Percentiles rank a stretch among this genome's conserved stretches.
These are phyloP conservation scores for Meda fulgida DNA, from an alignment of 2,797 vertebrate genomes.

Conservation along the genomic window DNA sequence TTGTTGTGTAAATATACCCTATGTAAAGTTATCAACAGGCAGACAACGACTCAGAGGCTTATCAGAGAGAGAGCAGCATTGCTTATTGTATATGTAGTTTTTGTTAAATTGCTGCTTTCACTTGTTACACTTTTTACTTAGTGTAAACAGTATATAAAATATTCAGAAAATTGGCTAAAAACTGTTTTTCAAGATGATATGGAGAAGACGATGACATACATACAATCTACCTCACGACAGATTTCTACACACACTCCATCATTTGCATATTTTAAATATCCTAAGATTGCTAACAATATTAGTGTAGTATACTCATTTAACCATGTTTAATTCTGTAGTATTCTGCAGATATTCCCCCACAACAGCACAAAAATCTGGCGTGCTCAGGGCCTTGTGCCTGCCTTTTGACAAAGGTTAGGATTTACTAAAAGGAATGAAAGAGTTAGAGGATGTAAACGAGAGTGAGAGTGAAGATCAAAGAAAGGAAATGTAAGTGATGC, in stretches of 20 bases:
- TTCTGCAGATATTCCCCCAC: neutral
- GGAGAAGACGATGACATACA: neutral
- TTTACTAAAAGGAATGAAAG: neutral
- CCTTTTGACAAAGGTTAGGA: neutral
- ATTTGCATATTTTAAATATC: neutral
- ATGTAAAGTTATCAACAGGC: neutral
- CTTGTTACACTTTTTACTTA: neutral
- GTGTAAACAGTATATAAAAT: neutral
- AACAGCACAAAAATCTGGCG: neutral
- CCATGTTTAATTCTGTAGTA: neutral
- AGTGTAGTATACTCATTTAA: neutral
- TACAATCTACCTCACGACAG: neutral
- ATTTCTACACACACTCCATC: neutral
- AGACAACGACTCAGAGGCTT: neutral
- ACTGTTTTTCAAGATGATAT: neutral
- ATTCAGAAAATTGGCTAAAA: neutral
- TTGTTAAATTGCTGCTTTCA: neutral
- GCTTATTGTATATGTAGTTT: neutral
- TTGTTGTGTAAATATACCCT: neutral
- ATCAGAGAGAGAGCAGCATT: slow-evolving; percentile 4
- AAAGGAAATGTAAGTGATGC: slow-evolving; percentile 9
- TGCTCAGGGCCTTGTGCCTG: neutral
- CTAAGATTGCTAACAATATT: neutral
- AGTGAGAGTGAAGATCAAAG: slow-evolving; percentile 1
- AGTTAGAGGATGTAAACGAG: slow-evolving; percentile 6